Base-by-base conservation (phyloP, 2,113 vertebrate species). In the Dipodomys ordii region DNA sequence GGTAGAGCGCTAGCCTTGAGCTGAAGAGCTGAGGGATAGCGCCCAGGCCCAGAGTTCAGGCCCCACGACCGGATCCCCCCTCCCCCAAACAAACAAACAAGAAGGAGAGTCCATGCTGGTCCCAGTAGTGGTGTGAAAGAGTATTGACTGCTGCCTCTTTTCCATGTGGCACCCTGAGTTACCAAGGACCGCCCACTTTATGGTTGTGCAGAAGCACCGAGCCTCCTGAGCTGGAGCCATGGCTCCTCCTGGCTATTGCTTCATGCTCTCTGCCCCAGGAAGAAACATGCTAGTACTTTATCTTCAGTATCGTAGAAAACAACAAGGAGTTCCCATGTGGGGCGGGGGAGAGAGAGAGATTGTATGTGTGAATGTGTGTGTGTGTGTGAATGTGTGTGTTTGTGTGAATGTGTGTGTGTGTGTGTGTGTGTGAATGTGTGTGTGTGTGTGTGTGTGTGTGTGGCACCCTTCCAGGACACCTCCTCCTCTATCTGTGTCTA, bases 271-370 rank as follows among this genome's bases (percentile, higher is more conserved):
- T 90, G 2, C 28, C 23, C 25, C 64, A 35, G 78, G 57, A 78
- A 82, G 72, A 78, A 71, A 20, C 87, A 62, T 53, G 62, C 76
- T 53, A 86, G 25, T n/a, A 30, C 25, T 46, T 92, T 83, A 62
- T 88, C 28, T 65, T 90, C n/a, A 92, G 23, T 57, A 28, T 30
- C 4, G 49, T 79, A 87, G 67, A 73, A 93, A 95, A 78, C 10
- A 79, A 71, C 60, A 2, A 30, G 23, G 28, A 84, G 25, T 79
- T 91, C 46, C 65, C 27, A 13, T 49, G n/a, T 80, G 87, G 86
- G 81, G n/a, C n/a, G 49, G 87, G 49, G 53, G 49, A 1, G 39
- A 1, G 39, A 6, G 39, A 39, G 39, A 39, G 39, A 39, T 39
- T 49, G 49, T 49, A 10, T 49, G 49, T 49, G 49, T 49, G 49